Base-by-base conservation (phyloP, 2,113 vertebrate genomes). In the Planiliza haematocheilus region DNA sequence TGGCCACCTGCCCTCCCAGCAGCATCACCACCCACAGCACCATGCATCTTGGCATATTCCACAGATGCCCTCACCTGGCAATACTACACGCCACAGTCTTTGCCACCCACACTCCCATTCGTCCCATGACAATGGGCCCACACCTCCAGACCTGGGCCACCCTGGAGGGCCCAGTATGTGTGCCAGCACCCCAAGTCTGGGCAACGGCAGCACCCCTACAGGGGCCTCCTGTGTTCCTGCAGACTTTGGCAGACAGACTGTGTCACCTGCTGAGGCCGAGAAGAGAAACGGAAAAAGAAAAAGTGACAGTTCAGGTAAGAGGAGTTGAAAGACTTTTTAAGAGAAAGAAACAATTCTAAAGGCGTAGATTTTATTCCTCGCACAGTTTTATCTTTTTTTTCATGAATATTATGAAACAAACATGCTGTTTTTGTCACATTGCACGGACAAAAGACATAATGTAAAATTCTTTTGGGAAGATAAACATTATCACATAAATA, bases 291-390 rank as follows among this genome's bases (percentile, higher is more conserved):
- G 94, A 80, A 99, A 99, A 79, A 94, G 97, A 88, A 98, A 98
- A 93, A 97, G 96, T 91, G 97, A 99, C 92, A 97, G 96, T 82
- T 97, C 96, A 96, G 97, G 97, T 99, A 95, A 95, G 92, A 72
- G 1, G 49, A 45, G 42, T 5, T 11, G 4, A 17, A 16, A 21
- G 30, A 42, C 10, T 62, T 37, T 21, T 18, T 14, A 14, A 0
- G 14, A 8, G 24, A 18, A 8, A 49, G 63, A 18, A 73, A 30
- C 21, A 4, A 14, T 9, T 53, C 14, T 48, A 21, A 51, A 0
- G 13, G 17, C n/a, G n/a, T 10, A 30, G 20, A 37, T 62, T 62
- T 68, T 10, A 24, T 18, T 20, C 45, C 10, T 62, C 7, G 16
- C 13, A 8, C 20, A 11, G 8, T 49, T 43, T 42, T 24, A 24